Base-by-base conservation (phyloP, 1,140 invertebrate species). In the Meloidogyne hapla region DNA sequence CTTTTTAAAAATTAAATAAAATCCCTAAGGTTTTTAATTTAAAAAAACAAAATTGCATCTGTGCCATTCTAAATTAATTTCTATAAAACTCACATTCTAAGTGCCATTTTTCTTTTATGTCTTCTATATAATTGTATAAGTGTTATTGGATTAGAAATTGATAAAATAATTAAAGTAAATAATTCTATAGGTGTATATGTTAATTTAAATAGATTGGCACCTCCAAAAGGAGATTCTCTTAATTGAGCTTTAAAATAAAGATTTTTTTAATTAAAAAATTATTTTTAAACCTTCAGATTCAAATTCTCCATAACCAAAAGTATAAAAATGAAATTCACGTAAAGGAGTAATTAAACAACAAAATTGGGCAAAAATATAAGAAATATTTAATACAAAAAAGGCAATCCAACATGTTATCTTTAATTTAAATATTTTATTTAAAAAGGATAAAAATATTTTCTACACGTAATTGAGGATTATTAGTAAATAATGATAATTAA, bases 101-200 rank as follows among this genome's bases (percentile, higher is more conserved):
- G 78, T n/a, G 84, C 84, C 48, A 86, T 69, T 77, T 86, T 86
- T 25, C 84, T 65, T 74, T 86, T 87, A 75, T 86, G 84, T 70
- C 84, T 65, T 38, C 85, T 77, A 64, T 87, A 87, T 10, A 87
- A 45, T 61, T 82, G 79, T n/a, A 87, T 69, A 18, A 86, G 69
- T 13, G 85, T 86, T 48, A 87, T 84, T 26, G 84, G 84, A 83
- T 87, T 86, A 48, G 77, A 80, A 38, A 86, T 80, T 10, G 84
- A 77, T 13, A 86, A 72, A 45, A 87, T 82, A 45, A 75, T 77
- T 18, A 86, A 74, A 26, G 84, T 87, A n/a, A 77, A 61, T 15
- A 86, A 71, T 69, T 86, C 84, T 4, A 87, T 65, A 13, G 84
- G 84, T 15, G 84, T 83, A 62, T 86, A 86, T 12, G 77, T 84